Percentiles rank a stretch among this genome's conserved stretches.
phyloP scores from a whole-genome alignment of 2,113 vertebrate species.

The Heloderma charlesbogerti region DNA sequence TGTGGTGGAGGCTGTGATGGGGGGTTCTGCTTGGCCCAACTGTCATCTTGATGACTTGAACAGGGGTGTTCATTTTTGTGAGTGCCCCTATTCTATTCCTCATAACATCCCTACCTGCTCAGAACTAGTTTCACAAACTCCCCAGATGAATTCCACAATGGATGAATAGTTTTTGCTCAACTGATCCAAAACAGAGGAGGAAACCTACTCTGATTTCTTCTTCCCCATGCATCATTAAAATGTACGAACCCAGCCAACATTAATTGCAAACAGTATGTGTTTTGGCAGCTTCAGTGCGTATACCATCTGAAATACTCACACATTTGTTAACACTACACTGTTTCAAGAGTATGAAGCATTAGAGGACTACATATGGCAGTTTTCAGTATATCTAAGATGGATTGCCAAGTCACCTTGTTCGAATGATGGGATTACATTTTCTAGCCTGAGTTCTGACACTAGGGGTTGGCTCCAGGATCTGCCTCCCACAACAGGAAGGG shows the following conservation, averaged over 20 bases:
- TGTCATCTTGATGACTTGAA: no score
- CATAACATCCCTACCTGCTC: not conserved
- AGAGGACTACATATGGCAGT: fast-evolving
- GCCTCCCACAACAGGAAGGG: no score
- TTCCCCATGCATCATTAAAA: not conserved
- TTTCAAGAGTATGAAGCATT: not conserved
- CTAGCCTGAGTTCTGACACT: conserved; percentile 3
- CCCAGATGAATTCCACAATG: not conserved
- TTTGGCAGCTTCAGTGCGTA: conserved; percentile 11
- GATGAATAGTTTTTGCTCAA: not conserved
- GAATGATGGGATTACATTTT: not conserved
- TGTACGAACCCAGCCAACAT: not conserved
- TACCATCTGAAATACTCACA: not conserved
- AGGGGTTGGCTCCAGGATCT: no score
- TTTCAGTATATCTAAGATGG: not conserved
- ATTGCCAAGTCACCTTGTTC: conserved; percentile 9
- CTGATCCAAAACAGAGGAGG: not conserved
- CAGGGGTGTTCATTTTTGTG: no score
- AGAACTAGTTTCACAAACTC: not conserved
- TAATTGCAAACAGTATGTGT: not conserved
- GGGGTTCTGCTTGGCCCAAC: no score
- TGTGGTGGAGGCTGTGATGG: no score
- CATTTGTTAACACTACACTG: not conserved
- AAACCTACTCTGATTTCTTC: not conserved
- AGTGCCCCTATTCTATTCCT: not conserved